Evolutionary conservation across 2,113 vertebrate genomes (phyloP), one percentile per base, ranked within the genome.

Genomic region (Syngnathus floridae): DNA sequence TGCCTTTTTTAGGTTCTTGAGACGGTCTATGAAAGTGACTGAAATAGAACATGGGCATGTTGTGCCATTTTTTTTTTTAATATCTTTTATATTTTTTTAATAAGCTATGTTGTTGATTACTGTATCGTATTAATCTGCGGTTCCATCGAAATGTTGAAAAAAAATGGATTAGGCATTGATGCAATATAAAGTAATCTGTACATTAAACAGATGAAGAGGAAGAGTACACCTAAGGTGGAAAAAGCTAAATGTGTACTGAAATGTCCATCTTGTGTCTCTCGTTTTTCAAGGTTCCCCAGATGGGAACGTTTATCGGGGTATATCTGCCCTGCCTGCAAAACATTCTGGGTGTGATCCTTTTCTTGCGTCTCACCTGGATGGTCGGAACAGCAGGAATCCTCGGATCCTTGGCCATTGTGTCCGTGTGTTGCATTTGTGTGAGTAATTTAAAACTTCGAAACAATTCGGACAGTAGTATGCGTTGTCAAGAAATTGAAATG

Each of bases 281-380:
- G 7, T 17, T 7, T 55, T 60, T 56, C 0, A 81, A 98, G 96
- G 88, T 91, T 61, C 93, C 94, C 1, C 90, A 85, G 43, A 98
- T 99, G 96, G 96, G 96, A 70, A 98, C 96, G 14, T 97, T 96
- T 77, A 95, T 99, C 1, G 95, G 96, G 0, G 96, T 98, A n/a
- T 98, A 94, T 86, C 89, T 98, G 82, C 96, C 96, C 22, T 99
- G 96, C 80, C 90, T 98, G 82, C 96, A 99, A 81, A 99, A 98
- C 83, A 97, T 99, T 36, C 88, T 99, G 46, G 96, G 96, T 0
- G 96, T 98, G 21, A 95, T 99, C 79, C 92, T 99, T 65, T 99
- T 99, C 66, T 80, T 99, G 60, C 94, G 96, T 38, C 92, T 99
- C 45, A 94, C 96, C 0, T 98, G 96, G 96, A 98, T 99, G 12